Evolutionary conservation across 2,888 invertebrate genomes (phyloP), one percentile per base, ranked within the genome.

Genomic region (Beris chalybata): DNA sequence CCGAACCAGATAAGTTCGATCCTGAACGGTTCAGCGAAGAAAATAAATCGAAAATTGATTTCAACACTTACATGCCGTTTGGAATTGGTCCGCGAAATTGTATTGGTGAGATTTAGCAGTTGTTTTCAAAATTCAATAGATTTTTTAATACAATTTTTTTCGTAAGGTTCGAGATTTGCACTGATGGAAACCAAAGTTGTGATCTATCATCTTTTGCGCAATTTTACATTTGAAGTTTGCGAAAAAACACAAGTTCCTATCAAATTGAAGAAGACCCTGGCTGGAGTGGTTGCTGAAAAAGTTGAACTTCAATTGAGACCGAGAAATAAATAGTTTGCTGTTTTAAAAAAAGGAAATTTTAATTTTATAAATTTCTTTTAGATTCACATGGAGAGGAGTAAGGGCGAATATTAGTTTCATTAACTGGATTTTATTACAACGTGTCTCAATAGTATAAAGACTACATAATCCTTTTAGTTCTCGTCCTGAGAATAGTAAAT

Each of bases 31-130:
- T 84, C 71, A 82, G 77, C 50, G 7, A 29, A 11, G 61, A 61
- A 61, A 84, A 83, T 71, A 82, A 81, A 67, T 74, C 76, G 11
- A 77, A 77, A 29, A 77, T 79, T n/a, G 72, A 74, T 47, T 74
- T 76, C 0, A 76, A 75, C 56, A 71, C 76, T 5, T 83, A 81
- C 68, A 69, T 82, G 69, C 83, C 83, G 3, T 84, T 84, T 64
- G 84, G 83, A n/a, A 53, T 75, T 1, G 85, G 85, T 4, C 85
- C 85, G 0, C 79, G 85, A 68, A 83, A 81, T 71, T 86, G 86
- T 71, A 82, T 86, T 50, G 85, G 84, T 67, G 48, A 32, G 15
- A 11, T 6, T 38, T 15, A 22, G 22, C 3, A 22, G 22, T 22
- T 2, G 22, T 15, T 47, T 47, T 47, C 3, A 13, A n/a, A 13